These are phyloP conservation scores for Dermolepida albohirtum DNA, from an alignment of 2,888 invertebrate genomes.

Conservation along the genomic window DNA sequence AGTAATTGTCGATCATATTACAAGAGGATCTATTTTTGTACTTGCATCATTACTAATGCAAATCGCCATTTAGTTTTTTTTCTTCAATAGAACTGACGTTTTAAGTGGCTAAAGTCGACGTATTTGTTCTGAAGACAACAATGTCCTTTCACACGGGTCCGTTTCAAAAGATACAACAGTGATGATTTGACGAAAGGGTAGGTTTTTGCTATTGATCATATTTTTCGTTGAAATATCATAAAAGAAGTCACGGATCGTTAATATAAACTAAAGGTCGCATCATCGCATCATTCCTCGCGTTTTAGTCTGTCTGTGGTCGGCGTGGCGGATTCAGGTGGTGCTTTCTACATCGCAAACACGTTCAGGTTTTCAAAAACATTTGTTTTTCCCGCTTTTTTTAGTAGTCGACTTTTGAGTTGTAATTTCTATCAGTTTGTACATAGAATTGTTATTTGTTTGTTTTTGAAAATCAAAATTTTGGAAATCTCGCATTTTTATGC, in stretches of 20 bases:
- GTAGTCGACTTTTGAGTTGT: slow-evolving; percentile 1
- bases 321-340: slow-evolving; percentile 40
- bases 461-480: not conserved
- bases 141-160: not conserved
- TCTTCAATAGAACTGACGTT: not conserved
- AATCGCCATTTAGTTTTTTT: not conserved
- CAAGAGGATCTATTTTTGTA: too few species aligned
- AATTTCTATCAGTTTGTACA: slow-evolving; percentile 18
- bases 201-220: slow-evolving; percentile 52
- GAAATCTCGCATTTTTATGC: too few species aligned
- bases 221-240: slow-evolving; percentile 58
- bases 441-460: not conserved
- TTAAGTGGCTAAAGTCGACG: slow-evolving; percentile 1
- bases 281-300: slow-evolving; percentile 41
- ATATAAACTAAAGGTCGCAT: slow-evolving; percentile 57
- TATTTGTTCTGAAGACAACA: slow-evolving; percentile 14
- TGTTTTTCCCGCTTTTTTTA: slow-evolving; percentile 14
- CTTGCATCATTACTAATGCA: not conserved
- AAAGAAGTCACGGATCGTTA: slow-evolving; percentile 59
- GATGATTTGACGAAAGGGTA: slow-evolving; percentile 27
- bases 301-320: slow-evolving; percentile 48
- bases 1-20: too few species aligned
- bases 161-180: slow-evolving; percentile 11
- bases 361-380: slow-evolving; percentile 25
- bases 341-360: slow-evolving; percentile 25